Percentiles rank a stretch among this genome's conserved stretches.
These are phyloP conservation scores for Lissonota sp. DNA, from an alignment of 2,888 invertebrate species.

Conservation along the genomic window DNA sequence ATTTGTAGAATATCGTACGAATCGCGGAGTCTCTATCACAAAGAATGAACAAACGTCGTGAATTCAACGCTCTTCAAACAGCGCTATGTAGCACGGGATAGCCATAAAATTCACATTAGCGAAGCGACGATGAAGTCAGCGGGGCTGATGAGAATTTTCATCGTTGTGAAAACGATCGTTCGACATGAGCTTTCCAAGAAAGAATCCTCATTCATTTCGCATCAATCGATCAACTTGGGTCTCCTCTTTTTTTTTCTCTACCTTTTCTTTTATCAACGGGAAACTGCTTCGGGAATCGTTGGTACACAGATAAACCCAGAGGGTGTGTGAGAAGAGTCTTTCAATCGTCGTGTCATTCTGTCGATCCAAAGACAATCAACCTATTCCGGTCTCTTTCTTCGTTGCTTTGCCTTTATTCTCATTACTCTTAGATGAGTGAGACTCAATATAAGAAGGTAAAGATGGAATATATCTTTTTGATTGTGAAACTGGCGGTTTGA, in stretches of 20 bases:
- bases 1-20: conserved; percentile 13
- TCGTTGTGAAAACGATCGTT: conserved; percentile 3
- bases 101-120: conserved; percentile 30
- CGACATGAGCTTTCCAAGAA: not conserved
- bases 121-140: conserved; percentile 4
- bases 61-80: not conserved
- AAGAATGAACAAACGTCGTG: not conserved
- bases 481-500: too few species aligned
- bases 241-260: conserved; percentile 13
- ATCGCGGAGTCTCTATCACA: not conserved
- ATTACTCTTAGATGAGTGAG: conserved; percentile 69
- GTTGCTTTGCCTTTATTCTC: conserved; percentile 67
- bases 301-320: not conserved
- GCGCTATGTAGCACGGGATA: not conserved
- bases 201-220: conserved; percentile 27
- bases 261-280: too few species aligned
- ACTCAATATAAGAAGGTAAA: conserved; percentile 65
- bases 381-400: not conserved
- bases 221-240: conserved; percentile 15
- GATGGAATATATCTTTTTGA: not conserved
- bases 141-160: conserved; percentile 8
- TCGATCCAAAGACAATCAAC: not conserved
- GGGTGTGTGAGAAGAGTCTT: not conserved
- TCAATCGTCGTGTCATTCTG: conserved; percentile 16
- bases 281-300: conserved; percentile 16